Evolutionary conservation across 1,140 invertebrate species (phyloP).

Genomic region (Ruditapes philippinarum): DNA sequence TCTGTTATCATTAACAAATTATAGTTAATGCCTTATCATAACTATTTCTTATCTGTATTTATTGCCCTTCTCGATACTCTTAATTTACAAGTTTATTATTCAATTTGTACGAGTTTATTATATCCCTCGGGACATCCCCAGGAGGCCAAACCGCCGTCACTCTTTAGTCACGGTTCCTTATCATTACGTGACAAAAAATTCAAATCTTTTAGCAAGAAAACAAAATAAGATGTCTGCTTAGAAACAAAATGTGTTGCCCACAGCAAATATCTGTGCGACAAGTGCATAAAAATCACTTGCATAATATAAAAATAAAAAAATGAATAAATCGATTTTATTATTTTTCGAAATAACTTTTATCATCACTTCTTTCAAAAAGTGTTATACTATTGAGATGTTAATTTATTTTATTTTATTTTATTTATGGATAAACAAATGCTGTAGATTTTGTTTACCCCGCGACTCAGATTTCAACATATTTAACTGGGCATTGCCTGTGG

Average conservation of each 20-base stretch:
- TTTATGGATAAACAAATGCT: background rate
- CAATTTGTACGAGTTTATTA: conserved; percentile 18
- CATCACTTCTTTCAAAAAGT: no score
- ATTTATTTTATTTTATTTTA: no score
- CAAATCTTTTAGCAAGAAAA: background rate
- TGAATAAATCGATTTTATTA: no score
- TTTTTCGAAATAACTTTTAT: no score
- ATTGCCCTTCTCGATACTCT: conserved; percentile 3
- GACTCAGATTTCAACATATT: background rate
- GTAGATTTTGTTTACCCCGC: background rate
- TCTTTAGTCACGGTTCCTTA: background rate
- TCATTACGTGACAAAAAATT: background rate
- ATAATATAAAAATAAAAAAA: no score
- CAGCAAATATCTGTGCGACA: no score
- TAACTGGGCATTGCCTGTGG: background rate
- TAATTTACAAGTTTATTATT: conserved; percentile 29
- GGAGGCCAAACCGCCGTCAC: background rate
- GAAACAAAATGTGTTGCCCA: no score
- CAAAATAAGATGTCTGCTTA: no score
- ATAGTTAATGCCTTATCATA: conserved; percentile 22
- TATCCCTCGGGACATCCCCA: background rate
- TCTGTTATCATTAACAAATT: conserved; percentile 3
- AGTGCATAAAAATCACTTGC: no score
- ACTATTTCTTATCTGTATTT: conserved; percentile 28
- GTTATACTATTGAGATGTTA: no score